phyloP scores from a whole-genome alignment of 2,113 vertebrate genomes.

The Sinocyclocheilus maitianheensis region DNA sequence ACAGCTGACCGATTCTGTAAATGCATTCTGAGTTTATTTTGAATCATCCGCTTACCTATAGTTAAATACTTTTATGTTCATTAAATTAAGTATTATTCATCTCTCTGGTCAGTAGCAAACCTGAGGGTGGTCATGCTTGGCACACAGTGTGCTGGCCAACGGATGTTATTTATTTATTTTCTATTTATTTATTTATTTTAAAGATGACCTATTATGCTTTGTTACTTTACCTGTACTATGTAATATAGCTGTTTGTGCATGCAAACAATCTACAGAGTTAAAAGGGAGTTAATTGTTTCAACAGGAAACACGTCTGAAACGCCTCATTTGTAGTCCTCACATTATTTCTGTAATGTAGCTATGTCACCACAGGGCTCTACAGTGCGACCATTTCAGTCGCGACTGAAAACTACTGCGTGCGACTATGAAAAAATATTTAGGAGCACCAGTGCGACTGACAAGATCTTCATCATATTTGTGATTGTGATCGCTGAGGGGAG shows the following conservation, averaged over 20 bases:
- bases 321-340: background rate
- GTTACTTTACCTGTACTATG: background rate
- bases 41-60: background rate
- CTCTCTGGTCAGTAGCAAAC: background rate
- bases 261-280: background rate
- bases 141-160: background rate
- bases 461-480: too few species aligned
- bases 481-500: too few species aligned
- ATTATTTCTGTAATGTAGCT: background rate
- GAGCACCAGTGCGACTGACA: too few species aligned
- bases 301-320: background rate
- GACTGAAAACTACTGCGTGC: too few species aligned
- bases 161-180: background rate
- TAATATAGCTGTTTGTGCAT: background rate
- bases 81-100: background rate
- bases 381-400: too few species aligned
- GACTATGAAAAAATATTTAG: too few species aligned
- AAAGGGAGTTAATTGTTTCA: background rate
- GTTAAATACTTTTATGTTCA: background rate
- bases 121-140: background rate
- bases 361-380: too few species aligned
- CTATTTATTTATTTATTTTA: background rate
- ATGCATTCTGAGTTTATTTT: background rate
- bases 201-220: background rate
- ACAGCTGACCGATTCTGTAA: background rate